Conservation (phyloP, 2,888 invertebrate species). For the Bombylius discolor region DNA sequence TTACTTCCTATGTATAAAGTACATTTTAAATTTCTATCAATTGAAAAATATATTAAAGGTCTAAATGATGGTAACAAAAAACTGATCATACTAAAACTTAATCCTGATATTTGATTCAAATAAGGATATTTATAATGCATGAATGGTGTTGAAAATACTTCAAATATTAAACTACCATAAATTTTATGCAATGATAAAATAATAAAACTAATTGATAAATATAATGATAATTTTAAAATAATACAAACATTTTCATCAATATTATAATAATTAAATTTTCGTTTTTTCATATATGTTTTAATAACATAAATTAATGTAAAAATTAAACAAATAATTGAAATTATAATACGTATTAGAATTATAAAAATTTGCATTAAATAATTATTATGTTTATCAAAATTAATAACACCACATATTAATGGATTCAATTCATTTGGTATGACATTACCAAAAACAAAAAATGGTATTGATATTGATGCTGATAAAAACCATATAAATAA, state of each 20-base stretch:
- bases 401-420: constrained; percentile 12
- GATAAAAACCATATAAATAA: constrained; percentile 46
- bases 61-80: constrained; percentile 9
- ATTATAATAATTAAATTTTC: constrained; percentile 1
- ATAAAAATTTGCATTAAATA: constrained; percentile 13
- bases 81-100: constrained; percentile 10
- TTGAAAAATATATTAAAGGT: constrained; percentile 11
- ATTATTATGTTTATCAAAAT: constrained; percentile 13
- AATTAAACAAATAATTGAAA: constrained; percentile 11
- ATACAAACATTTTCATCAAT: constrained; percentile 11
- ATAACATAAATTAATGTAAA: constrained; percentile 4
- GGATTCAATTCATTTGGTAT: constrained; percentile 11
- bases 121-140: constrained; percentile 14
- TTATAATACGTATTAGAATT: constrained; percentile 9
- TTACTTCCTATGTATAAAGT: too few relatives aligned
- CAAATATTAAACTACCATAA: constrained; percentile 15
- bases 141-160: constrained; percentile 13
- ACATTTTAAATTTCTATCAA: constrained; percentile 3
- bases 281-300: constrained; percentile 2
- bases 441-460: constrained; percentile 13
- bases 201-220: constrained; percentile 9
- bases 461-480: constrained; percentile 45
- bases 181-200: constrained; percentile 13
- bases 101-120: constrained; percentile 6
- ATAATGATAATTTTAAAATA: constrained; percentile 10